Evolutionary conservation across 1,140 invertebrate genomes (phyloP).

Genomic region (Odontomachus brunneus): DNA sequence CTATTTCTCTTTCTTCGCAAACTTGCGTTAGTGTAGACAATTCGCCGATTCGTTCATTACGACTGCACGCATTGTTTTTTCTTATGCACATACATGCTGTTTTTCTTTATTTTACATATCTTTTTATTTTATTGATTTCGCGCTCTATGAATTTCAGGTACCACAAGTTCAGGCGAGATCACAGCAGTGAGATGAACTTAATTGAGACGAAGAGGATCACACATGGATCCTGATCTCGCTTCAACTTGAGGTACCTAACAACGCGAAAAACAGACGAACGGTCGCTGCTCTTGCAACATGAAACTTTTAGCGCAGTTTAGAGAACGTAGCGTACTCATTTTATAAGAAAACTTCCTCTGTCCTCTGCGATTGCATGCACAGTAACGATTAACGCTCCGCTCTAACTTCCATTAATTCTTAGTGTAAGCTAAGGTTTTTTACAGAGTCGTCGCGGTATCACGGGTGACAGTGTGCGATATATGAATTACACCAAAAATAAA

Average conservation of each 20-base stretch:
- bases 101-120: constrained; percentile 49
- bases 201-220: background rate
- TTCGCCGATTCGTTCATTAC: constrained; percentile 22
- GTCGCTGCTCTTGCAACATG: too few relatives aligned
- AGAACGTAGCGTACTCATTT: constrained; percentile 13
- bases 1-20: constrained; percentile 77
- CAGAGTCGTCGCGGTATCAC: constrained; percentile 63
- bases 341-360: constrained; percentile 54
- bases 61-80: constrained; percentile 66
- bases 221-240: constrained; percentile 15
- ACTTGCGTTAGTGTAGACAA: constrained; percentile 57
- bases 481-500: constrained; percentile 4
- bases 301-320: background rate
- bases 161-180: constrained; percentile 21
- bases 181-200: background rate
- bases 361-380: constrained; percentile 76
- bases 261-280: too few relatives aligned
- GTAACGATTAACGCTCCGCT: constrained; percentile 77
- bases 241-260: too few relatives aligned
- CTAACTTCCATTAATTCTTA: constrained; percentile 81
- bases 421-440: constrained; percentile 66
- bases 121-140: constrained; percentile 18
- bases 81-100: constrained; percentile 68
- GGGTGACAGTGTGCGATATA: constrained; percentile 41
- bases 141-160: constrained; percentile 16